Conservation (phyloP, 2,113 vertebrate species). For the Macquaria australasica region DNA sequence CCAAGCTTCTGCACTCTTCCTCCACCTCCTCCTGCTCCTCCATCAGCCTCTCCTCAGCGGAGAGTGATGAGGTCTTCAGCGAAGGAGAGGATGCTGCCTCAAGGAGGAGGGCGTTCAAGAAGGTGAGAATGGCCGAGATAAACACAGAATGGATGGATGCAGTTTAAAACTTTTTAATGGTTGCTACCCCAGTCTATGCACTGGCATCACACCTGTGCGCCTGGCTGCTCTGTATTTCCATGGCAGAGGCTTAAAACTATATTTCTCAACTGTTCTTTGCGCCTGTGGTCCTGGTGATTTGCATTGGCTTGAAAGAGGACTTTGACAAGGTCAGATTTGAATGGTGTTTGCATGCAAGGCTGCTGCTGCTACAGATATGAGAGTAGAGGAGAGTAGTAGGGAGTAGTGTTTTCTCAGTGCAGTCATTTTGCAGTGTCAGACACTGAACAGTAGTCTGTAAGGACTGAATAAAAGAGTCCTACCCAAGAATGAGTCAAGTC, state of each 20-base stretch:
- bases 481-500: background rate
- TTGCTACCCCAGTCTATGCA: background rate
- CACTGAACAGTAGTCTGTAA: background rate
- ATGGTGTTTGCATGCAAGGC: constrained; percentile 83
- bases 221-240: constrained; percentile 30
- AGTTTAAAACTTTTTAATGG: background rate
- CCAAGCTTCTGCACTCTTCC: constrained; percentile 79
- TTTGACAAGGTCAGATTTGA: constrained; percentile 79
- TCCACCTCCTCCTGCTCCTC: constrained; percentile 84
- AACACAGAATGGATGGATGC: background rate
- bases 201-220: background rate
- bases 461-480: background rate
- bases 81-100: constrained; percentile 78
- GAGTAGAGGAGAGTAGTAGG: background rate
- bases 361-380: constrained; percentile 48
- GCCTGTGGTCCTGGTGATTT: constrained; percentile 71
- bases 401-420: constrained; percentile 1
- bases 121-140: constrained; percentile 73
- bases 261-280: constrained; percentile 64
- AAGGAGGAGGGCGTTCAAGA: constrained; percentile 77
- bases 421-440: constrained; percentile 1
- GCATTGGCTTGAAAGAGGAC: constrained; percentile 82
- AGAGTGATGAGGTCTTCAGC: constrained; percentile 87
- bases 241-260: constrained; percentile 38
- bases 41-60: constrained; percentile 81